Base-by-base conservation (phyloP, 2,113 vertebrate genomes). In the Lycaon pictus region DNA sequence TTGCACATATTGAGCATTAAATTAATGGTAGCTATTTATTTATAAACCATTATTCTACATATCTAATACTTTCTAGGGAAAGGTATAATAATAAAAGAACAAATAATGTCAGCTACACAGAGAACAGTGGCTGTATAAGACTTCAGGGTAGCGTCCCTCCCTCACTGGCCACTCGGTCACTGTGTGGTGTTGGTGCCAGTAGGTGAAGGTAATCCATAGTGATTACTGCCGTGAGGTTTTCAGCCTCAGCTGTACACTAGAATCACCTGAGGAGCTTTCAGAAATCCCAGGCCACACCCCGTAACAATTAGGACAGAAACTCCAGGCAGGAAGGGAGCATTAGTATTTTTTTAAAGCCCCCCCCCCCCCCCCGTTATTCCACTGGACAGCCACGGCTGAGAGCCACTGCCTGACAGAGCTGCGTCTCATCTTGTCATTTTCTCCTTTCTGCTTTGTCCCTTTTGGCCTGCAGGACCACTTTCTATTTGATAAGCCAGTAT, bases 401-500 rank as follows among this genome's bases (percentile, higher is more conserved):
- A 88, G 25, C 16, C 27, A 60, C n/a, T 2, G 16, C 53, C 53
- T 5, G 58, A 53, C 43, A 60, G 60, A 88, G 16, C 86, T 20
- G 12, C 81, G n/a, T 95, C 93, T 74, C 67, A 90, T 77, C 81
- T 95, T 97, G 95, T 71, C 16, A 74, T 7, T 76, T 97, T 95
- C 23, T 93, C 96, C 48, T 90, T 13, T 93, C 89, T 85, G 35
- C 79, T 74, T 58, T 98, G 79, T 97, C 87, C 16, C 23, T 60
- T 95, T 88, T 9, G 97, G 87, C 96, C 51, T 97, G 32, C 97
- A 99, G 99, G 99, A 99, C 97, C 99, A 99, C 98, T 99, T 99
- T 98, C 98, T 99, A 96, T 99, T 99, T 98, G 99, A 99, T 98
- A 99, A 99, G 95, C 99, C 99, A 4, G 99, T 99, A 85, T 99